These are phyloP conservation scores for Nesoenas mayeri DNA, from an alignment of 2,113 vertebrate species.

Conservation along the genomic window DNA sequence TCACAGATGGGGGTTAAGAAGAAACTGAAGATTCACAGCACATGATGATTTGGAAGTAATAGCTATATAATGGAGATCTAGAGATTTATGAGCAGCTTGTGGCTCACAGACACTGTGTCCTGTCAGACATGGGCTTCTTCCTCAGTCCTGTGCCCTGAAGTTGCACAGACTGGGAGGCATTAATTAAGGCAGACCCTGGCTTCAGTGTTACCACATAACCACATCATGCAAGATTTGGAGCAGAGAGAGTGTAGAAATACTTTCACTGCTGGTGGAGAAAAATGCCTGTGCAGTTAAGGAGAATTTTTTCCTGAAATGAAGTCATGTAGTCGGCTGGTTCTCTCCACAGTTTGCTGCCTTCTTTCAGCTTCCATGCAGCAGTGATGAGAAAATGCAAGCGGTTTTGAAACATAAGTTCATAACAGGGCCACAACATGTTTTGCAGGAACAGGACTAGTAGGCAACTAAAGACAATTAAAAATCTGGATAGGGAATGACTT, in stretches of 20 bases:
- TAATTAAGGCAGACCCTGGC: not conserved
- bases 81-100: not conserved
- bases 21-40: not conserved
- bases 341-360: not conserved
- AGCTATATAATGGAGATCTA: not conserved
- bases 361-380: not conserved
- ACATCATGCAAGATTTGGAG: not conserved
- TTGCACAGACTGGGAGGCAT: not conserved
- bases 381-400: not conserved
- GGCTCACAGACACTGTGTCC: not conserved
- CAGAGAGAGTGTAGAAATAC: not conserved
- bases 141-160: not conserved
- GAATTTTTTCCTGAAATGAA: not conserved
- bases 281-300: not conserved
- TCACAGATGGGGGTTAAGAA: not conserved
- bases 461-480: not conserved
- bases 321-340: accelerated
- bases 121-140: not conserved
- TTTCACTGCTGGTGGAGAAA: not conserved
- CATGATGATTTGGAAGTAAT: not conserved
- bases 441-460: not conserved
- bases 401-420: not conserved
- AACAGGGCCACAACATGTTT: not conserved
- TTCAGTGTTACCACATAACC: not conserved
- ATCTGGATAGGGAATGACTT: not conserved